Conservation (phyloP, 1,140 invertebrate species). For the Papilio polyxenes region DNA sequence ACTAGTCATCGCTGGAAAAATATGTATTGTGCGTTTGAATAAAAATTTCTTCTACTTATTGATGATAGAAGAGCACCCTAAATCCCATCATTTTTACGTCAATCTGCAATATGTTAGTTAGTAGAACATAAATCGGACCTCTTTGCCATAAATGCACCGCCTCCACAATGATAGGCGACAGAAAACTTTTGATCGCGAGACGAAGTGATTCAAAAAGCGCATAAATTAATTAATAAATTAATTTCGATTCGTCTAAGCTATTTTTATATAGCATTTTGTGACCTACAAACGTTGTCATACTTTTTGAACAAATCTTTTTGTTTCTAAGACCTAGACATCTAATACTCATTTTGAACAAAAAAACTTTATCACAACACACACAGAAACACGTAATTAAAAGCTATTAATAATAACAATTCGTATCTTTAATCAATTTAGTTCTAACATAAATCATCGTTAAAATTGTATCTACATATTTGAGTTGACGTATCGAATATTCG, state of each 20-base stretch:
- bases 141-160: not conserved
- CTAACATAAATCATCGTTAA: not conserved
- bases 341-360: not conserved
- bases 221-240: no score
- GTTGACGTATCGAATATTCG: conserved; percentile 8
- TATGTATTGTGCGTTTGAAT: not conserved
- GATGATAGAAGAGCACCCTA: no score
- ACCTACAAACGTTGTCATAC: not conserved
- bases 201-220: no score
- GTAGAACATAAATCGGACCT: not conserved
- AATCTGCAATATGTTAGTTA: not conserved
- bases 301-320: not conserved
- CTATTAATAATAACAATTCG: not conserved
- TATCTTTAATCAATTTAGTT: not conserved
- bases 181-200: no score
- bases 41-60: no score
- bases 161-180: not conserved
- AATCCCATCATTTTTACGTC: not conserved
- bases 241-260: not conserved
- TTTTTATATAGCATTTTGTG: not conserved
- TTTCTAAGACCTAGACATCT: not conserved
- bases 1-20: not conserved
- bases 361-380: not conserved
- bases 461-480: not conserved
- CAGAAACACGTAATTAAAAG: not conserved